Base-by-base conservation (phyloP, 1,140 invertebrate species). In the Drosophila ogumai region DNA sequence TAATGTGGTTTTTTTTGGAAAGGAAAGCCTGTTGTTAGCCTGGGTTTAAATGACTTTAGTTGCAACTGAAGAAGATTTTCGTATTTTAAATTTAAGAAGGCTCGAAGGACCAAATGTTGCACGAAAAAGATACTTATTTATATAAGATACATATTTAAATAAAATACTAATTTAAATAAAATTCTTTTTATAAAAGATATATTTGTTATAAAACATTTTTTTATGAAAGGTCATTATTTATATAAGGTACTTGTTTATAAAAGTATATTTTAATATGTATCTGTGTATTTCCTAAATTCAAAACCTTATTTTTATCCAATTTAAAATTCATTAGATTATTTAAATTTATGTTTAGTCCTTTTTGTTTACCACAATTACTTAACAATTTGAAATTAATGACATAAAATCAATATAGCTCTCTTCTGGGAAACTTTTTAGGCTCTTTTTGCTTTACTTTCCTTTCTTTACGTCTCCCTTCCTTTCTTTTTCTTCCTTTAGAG, bases 361-460 rank as follows among this genome's bases (percentile, higher is more conserved):
- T 41, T 32, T 0, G 19, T 3, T 9, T 19, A 15, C 52, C 54
- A 60, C 34, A 43, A 43, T 43, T 25, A 12, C 31, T 34, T 9
- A 64, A 46, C 38, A 50, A 69, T 66, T 43, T 54, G 6, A 44
- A 69, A 52, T 46, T 36, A 10, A 68, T 68, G 50, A 52, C 36
- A 25, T 15, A 17, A 67, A 69, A 69, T 69, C 61, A 31, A 69
- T 69, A 69, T 38, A 54, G 19, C 22, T 25, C 22, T 44, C 34
- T 44, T 52, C 10, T 43, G 36, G 38, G 9, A 38, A 69, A 54
- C 46, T 69, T 69, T 66, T 68, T 36, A 68, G 46, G 60, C 12
- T 32, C 10, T 25, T 36, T 13, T 8, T 9, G 12, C 25, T n/a
- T 6, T n/a, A 17, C 5, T 3, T 25, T 9, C 13, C 9, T 9